Conservation (phyloP, 2,113 vertebrate species). For the Manacus vitellinus region DNA sequence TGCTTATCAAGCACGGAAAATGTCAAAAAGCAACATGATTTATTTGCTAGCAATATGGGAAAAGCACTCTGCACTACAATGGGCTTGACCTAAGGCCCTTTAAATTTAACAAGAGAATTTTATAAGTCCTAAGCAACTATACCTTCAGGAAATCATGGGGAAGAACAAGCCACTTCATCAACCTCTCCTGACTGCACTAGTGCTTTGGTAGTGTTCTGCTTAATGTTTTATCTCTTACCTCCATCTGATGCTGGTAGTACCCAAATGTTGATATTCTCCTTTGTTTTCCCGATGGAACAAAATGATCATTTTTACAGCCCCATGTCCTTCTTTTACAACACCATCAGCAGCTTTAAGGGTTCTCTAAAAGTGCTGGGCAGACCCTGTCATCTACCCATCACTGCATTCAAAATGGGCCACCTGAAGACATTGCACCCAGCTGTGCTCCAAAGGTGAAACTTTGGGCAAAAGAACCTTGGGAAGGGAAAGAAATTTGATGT, state of each 20-base stretch:
- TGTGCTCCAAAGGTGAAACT: background rate
- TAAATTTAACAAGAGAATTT: conserved; percentile 3
- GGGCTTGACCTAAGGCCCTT: background rate
- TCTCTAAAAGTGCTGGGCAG: background rate
- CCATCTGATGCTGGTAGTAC: background rate
- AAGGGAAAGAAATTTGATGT: background rate
- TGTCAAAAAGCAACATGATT: conserved; percentile 30
- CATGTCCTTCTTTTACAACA: background rate
- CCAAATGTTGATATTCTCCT: background rate
- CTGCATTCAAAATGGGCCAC: fast-evolving
- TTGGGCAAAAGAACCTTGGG: background rate
- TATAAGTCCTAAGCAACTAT: background rate
- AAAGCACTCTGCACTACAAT: background rate
- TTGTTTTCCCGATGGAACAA: background rate
- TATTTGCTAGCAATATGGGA: background rate
- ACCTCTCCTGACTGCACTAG: background rate
- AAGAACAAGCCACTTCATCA: background rate
- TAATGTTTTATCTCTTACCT: background rate
- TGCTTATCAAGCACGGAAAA: background rate
- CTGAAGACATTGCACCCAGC: background rate
- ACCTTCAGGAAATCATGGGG: background rate
- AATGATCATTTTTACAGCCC: background rate
- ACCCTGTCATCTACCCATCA: background rate
- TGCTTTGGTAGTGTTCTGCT: background rate
- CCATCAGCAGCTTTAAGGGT: fast-evolving